Conservation (phyloP, 2,113 vertebrate species). For the Coregonus clupeaformis region DNA sequence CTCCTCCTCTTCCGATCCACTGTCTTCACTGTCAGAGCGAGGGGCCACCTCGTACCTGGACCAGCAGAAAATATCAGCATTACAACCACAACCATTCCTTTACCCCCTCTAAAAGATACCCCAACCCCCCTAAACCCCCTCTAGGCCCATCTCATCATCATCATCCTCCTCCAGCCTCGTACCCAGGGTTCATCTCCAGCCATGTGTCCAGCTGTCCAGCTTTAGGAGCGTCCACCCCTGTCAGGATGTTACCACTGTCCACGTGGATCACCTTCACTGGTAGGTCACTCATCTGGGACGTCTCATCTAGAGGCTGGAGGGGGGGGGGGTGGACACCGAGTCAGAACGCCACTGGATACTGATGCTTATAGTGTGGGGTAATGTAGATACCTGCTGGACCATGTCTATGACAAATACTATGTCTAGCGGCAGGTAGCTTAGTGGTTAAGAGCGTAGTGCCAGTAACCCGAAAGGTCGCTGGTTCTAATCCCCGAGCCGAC, state of each 20-base stretch:
- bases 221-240: constrained; percentile 89
- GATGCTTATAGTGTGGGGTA: too few species aligned
- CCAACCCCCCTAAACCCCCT: not conserved
- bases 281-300: constrained; percentile 97
- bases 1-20: constrained; percentile 87
- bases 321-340: too few species aligned
- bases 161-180: constrained; percentile 33
- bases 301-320: constrained; percentile 91
- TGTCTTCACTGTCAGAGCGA: constrained; percentile 93
- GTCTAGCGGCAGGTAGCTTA: too few species aligned
- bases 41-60: constrained; percentile 92
- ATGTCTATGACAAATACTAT: too few species aligned
- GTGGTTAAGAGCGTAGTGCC: too few species aligned
- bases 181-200: constrained; percentile 98
- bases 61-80: not conserved
- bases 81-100: not conserved
- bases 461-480: too few species aligned
- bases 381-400: too few species aligned
- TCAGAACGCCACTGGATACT: not conserved
- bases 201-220: constrained; percentile 93
- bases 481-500: too few species aligned
- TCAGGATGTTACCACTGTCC: constrained; percentile 94
- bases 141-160: not conserved
- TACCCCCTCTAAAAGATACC: too few species aligned
- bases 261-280: constrained; percentile 95